A percentile compares a stretch with the other conserved stretches of the same genome.
phyloP scores from a whole-genome alignment of 64 coral and sea anemone species.

The Hydrozoanthus tunicans region DNA sequence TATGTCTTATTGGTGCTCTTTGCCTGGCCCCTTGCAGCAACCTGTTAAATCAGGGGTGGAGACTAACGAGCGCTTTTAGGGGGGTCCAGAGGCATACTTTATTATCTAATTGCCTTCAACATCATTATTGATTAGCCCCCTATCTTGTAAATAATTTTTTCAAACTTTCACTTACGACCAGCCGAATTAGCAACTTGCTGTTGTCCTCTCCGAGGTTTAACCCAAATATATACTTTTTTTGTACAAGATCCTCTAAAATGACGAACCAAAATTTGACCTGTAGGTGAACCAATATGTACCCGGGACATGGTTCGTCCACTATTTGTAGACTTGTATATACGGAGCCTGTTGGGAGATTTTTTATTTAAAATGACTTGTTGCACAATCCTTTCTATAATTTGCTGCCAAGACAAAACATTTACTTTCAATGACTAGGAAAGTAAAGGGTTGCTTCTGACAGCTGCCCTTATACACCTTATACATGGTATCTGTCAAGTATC shows the following conservation, averaged over 20 bases:
- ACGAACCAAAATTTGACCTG: background rate
- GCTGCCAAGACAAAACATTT: no score
- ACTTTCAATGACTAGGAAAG: no score
- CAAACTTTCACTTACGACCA: slow-evolving; percentile 1
- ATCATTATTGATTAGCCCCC: background rate
- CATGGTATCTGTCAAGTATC: slow-evolving; percentile 5
- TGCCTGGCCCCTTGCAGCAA: no score
- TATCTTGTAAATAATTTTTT: background rate
- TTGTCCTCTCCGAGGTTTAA: background rate
- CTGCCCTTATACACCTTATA: slow-evolving; percentile 7
- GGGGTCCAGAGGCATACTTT: no score
- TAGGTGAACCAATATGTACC: background rate
- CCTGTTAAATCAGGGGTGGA: no score
- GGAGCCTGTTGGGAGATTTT: background rate
- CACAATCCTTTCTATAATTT: no score
- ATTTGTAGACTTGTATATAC: slow-evolving; percentile 8
- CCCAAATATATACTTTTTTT: background rate
- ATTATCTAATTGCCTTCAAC: no score
- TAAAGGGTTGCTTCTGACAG: background rate
- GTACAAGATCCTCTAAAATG: background rate
- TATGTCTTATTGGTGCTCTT: no score
- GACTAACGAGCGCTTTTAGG: no score
- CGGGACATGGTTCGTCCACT: background rate
- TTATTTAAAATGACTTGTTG: no score
- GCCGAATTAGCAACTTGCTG: background rate